Percentiles rank a stretch among this genome's conserved stretches.
Evolutionary conservation across 2,888 invertebrate genomes (phyloP).

Genomic region (Icerya purchasi): DNA sequence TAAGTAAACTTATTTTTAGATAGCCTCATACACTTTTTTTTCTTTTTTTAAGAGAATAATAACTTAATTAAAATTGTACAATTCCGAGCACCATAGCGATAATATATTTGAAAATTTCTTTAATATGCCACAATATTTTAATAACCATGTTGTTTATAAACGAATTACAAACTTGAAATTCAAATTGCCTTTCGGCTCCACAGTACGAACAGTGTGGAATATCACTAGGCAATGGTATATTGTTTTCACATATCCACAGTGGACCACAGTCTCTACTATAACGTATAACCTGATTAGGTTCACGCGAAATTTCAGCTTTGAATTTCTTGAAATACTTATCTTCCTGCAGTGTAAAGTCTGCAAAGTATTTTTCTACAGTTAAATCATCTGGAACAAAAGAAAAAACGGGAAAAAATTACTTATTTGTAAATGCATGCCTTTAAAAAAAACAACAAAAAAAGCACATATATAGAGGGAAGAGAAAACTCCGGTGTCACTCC

Average conservation of each 20-base stretch:
- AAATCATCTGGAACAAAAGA: not conserved
- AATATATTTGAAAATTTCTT: no score
- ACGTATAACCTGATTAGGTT: constrained; percentile 63
- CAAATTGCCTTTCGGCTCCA: constrained; percentile 54
- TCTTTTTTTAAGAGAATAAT: no score
- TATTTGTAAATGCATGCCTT: no score
- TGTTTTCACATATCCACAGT: constrained; percentile 55
- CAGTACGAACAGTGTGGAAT: constrained; percentile 58
- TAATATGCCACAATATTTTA: no score
- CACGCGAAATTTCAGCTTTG: constrained; percentile 39
- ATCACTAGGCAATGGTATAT: constrained; percentile 27
- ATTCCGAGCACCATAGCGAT: no score
- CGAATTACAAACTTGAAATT: constrained; percentile 58
- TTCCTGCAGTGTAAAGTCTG: constrained; percentile 24
- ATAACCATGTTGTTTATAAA: no score
- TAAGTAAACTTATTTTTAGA: no score
- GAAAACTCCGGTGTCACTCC: no score
- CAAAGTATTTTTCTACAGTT: not conserved
- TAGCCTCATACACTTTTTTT: no score
- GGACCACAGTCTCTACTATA: constrained; percentile 46
- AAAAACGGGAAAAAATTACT: no score
- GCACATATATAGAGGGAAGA: no score
- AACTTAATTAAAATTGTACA: no score
- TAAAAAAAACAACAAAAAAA: not conserved
- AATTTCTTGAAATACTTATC: constrained; percentile 65